A percentile compares a stretch with the other conserved stretches of the same genome.
Conservation (phyloP, 2,888 invertebrate species). For the Tricholauxania praeusta region DNA sequence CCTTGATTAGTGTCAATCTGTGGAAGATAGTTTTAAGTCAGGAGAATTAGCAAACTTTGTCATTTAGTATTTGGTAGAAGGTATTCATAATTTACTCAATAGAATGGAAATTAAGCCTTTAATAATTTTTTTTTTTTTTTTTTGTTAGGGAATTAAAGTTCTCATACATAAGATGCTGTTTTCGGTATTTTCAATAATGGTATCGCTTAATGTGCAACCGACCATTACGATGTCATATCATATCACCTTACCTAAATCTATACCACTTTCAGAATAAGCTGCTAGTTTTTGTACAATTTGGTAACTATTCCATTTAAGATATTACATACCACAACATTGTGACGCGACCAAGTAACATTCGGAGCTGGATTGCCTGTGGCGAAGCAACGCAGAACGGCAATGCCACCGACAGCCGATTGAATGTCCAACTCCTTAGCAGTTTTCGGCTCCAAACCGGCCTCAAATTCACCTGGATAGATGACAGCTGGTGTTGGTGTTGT, state of each 20-base stretch:
- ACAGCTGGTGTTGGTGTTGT: conserved; percentile 66
- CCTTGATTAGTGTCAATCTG: conserved; percentile 82
- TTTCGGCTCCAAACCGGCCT: conserved; percentile 69
- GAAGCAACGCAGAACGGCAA: conserved; percentile 79
- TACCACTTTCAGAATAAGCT: neutral
- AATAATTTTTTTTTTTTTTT: too few relatives aligned
- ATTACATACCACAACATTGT: conserved; percentile 75
- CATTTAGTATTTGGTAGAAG: too few relatives aligned
- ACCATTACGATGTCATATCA: too few relatives aligned
- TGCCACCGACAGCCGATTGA: conserved; percentile 77
- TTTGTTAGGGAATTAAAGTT: neutral
- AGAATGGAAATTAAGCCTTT: too few relatives aligned
- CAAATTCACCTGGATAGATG: conserved; percentile 60
- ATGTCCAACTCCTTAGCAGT: conserved; percentile 72
- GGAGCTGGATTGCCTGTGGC: conserved; percentile 84
- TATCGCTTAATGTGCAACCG: too few relatives aligned
- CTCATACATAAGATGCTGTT: too few relatives aligned
- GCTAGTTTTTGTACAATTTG: neutral
- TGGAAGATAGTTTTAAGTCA: conserved; percentile 28
- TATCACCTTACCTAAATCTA: neutral
- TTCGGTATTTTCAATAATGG: too few relatives aligned
- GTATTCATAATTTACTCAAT: too few relatives aligned
- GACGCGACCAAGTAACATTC: conserved; percentile 81
- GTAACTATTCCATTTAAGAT: neutral
- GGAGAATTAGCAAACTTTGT: too few relatives aligned